Evolutionary conservation across 2,797 vertebrate genomes (phyloP).

Genomic region (Coregonus ussuriensis): DNA sequence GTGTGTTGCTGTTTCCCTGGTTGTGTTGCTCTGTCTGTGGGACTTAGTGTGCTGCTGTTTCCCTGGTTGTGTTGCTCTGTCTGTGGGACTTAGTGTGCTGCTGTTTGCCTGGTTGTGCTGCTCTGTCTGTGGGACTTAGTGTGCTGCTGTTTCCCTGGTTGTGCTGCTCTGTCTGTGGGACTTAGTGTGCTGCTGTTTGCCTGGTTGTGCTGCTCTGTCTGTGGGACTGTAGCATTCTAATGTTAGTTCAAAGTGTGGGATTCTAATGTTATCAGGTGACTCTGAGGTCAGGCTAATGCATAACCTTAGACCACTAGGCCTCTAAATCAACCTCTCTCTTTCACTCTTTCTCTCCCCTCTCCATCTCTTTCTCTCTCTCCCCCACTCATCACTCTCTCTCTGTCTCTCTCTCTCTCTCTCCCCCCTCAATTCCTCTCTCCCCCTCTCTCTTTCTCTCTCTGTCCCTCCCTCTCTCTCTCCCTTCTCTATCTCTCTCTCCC

Average conservation of each 20-base stretch:
- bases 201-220: constrained; percentile 6
- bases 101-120: background rate
- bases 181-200: background rate
- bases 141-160: background rate
- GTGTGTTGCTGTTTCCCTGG: background rate
- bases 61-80: background rate
- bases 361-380: background rate
- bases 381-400: background rate
- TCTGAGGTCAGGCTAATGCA: constrained; percentile 74
- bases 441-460: constrained; percentile 9
- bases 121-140: constrained; percentile 52
- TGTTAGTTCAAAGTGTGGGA: constrained; percentile 72
- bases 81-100: constrained; percentile 52
- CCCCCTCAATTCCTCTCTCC: background rate
- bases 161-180: background rate
- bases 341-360: constrained; percentile 33
- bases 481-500: background rate
- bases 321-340: constrained; percentile 72
- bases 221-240: constrained; percentile 63
- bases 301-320: constrained; percentile 72
- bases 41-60: constrained; percentile 28
- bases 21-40: constrained; percentile 41
- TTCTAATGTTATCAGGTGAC: constrained; percentile 77
- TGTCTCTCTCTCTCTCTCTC: constrained; percentile 18
- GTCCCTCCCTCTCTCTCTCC: constrained; percentile 32